phyloP scores from a whole-genome alignment of 2,113 vertebrate species.

The human (Homo sapiens) region GRCh38 chr15:39818001-39818500 shows the following conservation, averaged over 20 bases:
- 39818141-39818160: not conserved
- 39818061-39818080: not conserved
- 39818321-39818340: slow-evolving; percentile 60
- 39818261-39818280: slow-evolving; percentile 58
- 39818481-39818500: slow-evolving; percentile 51
- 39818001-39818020: not conserved
- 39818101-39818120: not conserved
- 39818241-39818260: slow-evolving; percentile 56
- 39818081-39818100: not conserved
- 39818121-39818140: not conserved
- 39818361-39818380: slow-evolving; percentile 63
- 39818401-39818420: slow-evolving; percentile 44
- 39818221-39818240: slow-evolving; percentile 38
- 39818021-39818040: not conserved
- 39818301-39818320: slow-evolving; percentile 53
- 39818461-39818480: slow-evolving; percentile 39
- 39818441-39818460: slow-evolving; percentile 41
- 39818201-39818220: slow-evolving; percentile 48
- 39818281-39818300: slow-evolving; percentile 55
- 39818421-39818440: slow-evolving; percentile 53
- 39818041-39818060: not conserved
- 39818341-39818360: slow-evolving; percentile 52
- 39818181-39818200: slow-evolving; percentile 57
- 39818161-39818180: slow-evolving; percentile 55
- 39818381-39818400: slow-evolving; percentile 64